phyloP scores from a whole-genome alignment of 2,113 vertebrate genomes.

The Peromyscus leucopus region DNA sequence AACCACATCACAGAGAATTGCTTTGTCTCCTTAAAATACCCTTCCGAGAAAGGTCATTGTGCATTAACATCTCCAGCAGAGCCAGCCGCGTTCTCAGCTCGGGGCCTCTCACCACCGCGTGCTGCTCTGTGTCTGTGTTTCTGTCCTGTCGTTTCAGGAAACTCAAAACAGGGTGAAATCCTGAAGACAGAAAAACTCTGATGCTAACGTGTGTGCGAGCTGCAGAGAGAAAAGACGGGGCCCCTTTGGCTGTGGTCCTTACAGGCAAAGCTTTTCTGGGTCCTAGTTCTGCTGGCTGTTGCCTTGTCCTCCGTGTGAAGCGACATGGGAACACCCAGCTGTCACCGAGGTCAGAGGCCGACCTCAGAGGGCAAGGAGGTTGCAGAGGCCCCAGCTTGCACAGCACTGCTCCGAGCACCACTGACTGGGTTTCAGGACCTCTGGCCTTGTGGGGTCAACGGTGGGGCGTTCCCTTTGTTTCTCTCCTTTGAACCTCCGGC shows the following conservation, averaged over 20 bases:
- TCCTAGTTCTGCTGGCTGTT: background rate
- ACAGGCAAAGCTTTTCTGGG: accelerated
- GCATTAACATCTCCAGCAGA: conserved; percentile 77
- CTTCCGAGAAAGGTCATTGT: conserved; percentile 85
- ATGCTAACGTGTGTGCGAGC: background rate
- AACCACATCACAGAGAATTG: conserved; percentile 86
- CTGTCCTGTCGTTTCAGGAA: conserved; percentile 66
- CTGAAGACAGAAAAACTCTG: conserved; percentile 55
- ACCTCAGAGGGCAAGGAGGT: background rate
- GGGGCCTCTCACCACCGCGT: background rate
- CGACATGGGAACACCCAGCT: background rate
- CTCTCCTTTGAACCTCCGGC: background rate
- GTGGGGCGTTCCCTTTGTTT: background rate
- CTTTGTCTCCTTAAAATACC: conserved; percentile 86
- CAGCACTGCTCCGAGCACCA: accelerated
- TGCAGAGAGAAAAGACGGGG: no score
- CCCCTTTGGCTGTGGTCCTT: background rate
- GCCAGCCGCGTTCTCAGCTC: conserved; percentile 21
- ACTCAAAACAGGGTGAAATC: conserved; percentile 74
- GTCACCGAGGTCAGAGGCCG: background rate
- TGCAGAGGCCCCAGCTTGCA: accelerated
- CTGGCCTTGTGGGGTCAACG: no score
- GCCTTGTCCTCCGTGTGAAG: no score
- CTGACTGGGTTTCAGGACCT: no score
- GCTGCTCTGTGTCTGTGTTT: background rate